phyloP scores from a whole-genome alignment of 2,888 invertebrate genomes.

The Aleiodes leptofemur region DNA sequence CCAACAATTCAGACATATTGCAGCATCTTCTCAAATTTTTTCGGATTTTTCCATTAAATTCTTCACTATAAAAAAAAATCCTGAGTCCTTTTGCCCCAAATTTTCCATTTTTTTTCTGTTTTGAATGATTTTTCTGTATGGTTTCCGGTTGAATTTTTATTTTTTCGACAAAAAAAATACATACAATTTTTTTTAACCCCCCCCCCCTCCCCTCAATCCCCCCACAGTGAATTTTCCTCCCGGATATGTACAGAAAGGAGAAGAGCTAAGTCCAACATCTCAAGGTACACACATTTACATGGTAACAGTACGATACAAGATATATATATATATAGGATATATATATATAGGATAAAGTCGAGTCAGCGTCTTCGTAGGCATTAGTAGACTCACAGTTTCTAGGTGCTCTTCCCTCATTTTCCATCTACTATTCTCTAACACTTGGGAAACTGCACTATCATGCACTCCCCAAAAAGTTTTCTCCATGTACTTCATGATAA shows the following conservation, averaged over 20 bases:
- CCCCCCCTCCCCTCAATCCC: no score
- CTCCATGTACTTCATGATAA: not conserved
- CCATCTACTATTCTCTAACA: not conserved
- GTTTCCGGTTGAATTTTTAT: no score
- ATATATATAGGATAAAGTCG: slow-evolving; percentile 55
- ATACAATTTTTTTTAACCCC: not conserved
- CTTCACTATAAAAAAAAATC: no score
- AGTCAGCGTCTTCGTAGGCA: slow-evolving; percentile 61
- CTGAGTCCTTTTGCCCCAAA: no score
- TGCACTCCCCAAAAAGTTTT: not conserved
- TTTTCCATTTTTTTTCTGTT: no score
- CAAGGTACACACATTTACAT: slow-evolving; percentile 29
- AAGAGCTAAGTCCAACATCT: no score
- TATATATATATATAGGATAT: slow-evolving; percentile 21
- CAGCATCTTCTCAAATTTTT: no score
- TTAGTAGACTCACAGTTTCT: slow-evolving; percentile 31
- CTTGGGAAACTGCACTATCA: slow-evolving; percentile 16
- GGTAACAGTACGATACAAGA: slow-evolving; percentile 27
- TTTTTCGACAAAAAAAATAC: no score
- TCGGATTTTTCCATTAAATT: no score
- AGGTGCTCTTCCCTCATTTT: not conserved
- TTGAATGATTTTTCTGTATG: no score
- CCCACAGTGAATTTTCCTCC: not conserved
- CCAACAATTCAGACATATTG: no score
- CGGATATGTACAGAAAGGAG: not conserved